Evolutionary conservation across 2,888 invertebrate species (phyloP).

Genomic region (Hybos culiciformis): DNA sequence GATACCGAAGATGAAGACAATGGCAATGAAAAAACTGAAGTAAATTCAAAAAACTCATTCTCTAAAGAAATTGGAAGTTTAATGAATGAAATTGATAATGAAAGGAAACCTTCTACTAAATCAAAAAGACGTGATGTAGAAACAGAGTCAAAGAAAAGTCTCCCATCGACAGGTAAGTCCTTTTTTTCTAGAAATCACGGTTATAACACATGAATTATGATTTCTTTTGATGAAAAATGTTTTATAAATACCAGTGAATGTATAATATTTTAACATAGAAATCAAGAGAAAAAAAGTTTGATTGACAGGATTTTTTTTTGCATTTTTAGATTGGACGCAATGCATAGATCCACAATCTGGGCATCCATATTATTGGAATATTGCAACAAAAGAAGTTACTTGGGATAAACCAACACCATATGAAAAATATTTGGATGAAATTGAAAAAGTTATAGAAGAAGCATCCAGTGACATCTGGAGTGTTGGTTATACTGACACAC

Average conservation of each 20-base stretch:
- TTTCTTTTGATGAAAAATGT: too few relatives aligned
- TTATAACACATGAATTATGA: too few relatives aligned
- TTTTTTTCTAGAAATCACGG: too few relatives aligned
- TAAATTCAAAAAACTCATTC: not conserved
- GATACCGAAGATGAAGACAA: slow-evolving; percentile 13
- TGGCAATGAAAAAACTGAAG: not conserved
- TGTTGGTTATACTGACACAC: slow-evolving; percentile 12
- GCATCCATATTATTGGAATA: slow-evolving; percentile 52
- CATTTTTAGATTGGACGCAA: slow-evolving; percentile 43
- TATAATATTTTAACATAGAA: too few relatives aligned
- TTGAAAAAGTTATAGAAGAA: slow-evolving; percentile 1
- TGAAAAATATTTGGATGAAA: slow-evolving; percentile 15
- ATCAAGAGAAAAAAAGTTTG: not conserved
- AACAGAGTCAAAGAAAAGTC: slow-evolving; percentile 1
- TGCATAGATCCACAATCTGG: slow-evolving; percentile 47
- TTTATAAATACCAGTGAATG: too few relatives aligned
- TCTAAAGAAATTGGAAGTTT: not conserved
- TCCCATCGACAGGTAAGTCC: too few relatives aligned
- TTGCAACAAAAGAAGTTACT: slow-evolving; percentile 46
- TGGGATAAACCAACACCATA: slow-evolving; percentile 47
- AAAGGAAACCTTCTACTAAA: not conserved
- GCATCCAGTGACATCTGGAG: slow-evolving; percentile 10
- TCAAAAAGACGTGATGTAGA: not conserved
- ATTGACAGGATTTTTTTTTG: not conserved
- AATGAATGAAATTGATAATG: not conserved